Evolutionary conservation across 2,797 vertebrate genomes (phyloP), one percentile per base, ranked within the genome.

Genomic region (Pseudochromis fuscus): DNA sequence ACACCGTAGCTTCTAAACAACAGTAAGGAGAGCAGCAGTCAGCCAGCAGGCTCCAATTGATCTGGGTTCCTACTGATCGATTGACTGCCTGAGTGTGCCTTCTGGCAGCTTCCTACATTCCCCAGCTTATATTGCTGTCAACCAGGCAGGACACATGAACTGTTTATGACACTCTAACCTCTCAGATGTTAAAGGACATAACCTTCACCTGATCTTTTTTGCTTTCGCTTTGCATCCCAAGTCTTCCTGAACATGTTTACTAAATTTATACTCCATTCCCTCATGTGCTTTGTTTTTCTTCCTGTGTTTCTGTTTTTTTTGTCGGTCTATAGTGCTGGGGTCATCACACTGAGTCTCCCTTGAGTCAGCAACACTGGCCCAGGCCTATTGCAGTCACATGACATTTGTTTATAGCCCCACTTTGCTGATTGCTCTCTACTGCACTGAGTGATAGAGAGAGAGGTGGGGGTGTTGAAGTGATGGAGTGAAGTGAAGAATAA

Each of bases 331-430:
- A 81, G 21, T 88, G 87, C 86, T 83, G 53, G 73, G 78, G 62
- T 90, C 83, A 88, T 89, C 87, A 87, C 52, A 77, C 66, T 45
- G 33, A 66, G 25, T 78, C 65, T 66, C 74, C 46, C 65, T 73
- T 13, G 72, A 87, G 86, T 91, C 91, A 91, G 91, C 90, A 90
- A 64, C 81, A 65, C 46, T 63, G 71, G 64, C 38, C 40, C 52
- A 15, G 58, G 71, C 73, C 74, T 57, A 24, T 64, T 69, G 50
- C 58, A 69, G 72, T 85, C 92, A 91, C 78, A n/a, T 90, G 88
- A 86, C 82, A 13, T 75, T 82, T 86, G 85, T 90, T 87, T 90
- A 89, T 83, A 70, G 77, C 81, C 64, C 62, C 75, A 87, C 82
- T 89, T 72, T 77, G 74, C 76, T 86, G 83, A 91, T 89, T 90